Percentiles rank a stretch among this genome's conserved stretches.
These are phyloP conservation scores for Apotomis betuletana DNA, from an alignment of 2,888 invertebrate genomes.

Conservation along the genomic window DNA sequence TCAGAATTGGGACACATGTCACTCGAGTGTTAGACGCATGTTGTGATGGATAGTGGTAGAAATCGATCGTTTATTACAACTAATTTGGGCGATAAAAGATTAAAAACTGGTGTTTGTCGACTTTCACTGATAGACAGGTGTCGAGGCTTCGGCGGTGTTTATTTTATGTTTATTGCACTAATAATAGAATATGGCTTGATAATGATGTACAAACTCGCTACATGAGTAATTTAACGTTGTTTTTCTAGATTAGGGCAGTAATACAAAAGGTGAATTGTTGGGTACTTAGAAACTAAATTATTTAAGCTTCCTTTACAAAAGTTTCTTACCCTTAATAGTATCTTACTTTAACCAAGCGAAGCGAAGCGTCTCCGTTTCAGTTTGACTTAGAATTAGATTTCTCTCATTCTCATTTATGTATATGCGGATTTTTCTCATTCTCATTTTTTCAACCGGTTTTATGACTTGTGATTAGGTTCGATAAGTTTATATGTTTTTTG, in stretches of 20 bases:
- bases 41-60: conserved; percentile 43
- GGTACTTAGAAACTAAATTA: too few relatives aligned
- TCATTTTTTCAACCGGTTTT: too few relatives aligned
- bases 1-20: conserved; percentile 37
- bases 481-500: too few relatives aligned
- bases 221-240: background rate
- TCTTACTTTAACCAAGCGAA: too few relatives aligned
- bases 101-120: conserved; percentile 24
- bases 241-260: background rate
- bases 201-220: conserved; percentile 9
- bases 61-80: conserved; percentile 43
- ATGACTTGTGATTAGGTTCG: too few relatives aligned
- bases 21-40: conserved; percentile 47
- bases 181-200: background rate
- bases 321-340: too few relatives aligned
- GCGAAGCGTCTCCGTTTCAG: too few relatives aligned
- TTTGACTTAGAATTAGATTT: too few relatives aligned
- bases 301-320: too few relatives aligned
- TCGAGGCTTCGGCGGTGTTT: conserved; percentile 16
- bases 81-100: conserved; percentile 41
- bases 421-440: too few relatives aligned
- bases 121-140: conserved; percentile 39
- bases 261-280: background rate
- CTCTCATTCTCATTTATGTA: too few relatives aligned
- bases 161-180: conserved; percentile 12